Base-by-base conservation (phyloP, 2,113 vertebrate species). In the Seriola aureovittata region DNA sequence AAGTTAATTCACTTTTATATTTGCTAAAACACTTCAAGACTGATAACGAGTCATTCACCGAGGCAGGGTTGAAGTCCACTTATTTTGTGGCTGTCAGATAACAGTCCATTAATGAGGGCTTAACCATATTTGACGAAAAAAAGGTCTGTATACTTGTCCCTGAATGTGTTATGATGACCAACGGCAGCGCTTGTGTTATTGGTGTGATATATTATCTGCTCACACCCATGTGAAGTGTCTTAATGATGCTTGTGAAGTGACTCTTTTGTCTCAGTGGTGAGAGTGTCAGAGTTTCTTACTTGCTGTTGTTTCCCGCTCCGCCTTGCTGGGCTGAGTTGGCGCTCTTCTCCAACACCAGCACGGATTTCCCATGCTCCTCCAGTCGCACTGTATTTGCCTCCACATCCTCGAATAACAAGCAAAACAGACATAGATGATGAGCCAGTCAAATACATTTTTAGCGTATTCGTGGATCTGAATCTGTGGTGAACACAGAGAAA, bases 341-440 rank as follows among this genome's bases (percentile, higher is more conserved):
- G 65, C 95, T 95, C 90, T 96, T 97, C 92, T 99, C 98, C 85
- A 99, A 88, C 63, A 99, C 96, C 40, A 99, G 88, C 25, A 99
- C 98, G 23, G 97, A 96, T 87, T 96, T 97, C 3, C 97, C 97
- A 0, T 99, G 98, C 71, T 99, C 98, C 78, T 99, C 97, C 69
- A 99, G 95, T 14, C 97, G 93, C 90, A 99, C 95, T 0, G 97
- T 99, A 81, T 99, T 99, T 0, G 98, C 98, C 80, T 99, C 98
- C 60, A 99, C 97, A 3, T 99, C 98, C 98, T 99, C 99, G 54
- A 34, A 78, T 32, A 62, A 58, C 32, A 1, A 42, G 19, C 13
- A 38, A 50, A 1, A 52, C 34, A 55, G 21, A 11, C 11, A 16
- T 13, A 32, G 6, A 48, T 21, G 23, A n/a, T 11, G 4, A 36